Percentiles rank a stretch among this genome's conserved stretches.
Conservation (phyloP, 2,888 invertebrate species). For the Epirrhoe tristata region DNA sequence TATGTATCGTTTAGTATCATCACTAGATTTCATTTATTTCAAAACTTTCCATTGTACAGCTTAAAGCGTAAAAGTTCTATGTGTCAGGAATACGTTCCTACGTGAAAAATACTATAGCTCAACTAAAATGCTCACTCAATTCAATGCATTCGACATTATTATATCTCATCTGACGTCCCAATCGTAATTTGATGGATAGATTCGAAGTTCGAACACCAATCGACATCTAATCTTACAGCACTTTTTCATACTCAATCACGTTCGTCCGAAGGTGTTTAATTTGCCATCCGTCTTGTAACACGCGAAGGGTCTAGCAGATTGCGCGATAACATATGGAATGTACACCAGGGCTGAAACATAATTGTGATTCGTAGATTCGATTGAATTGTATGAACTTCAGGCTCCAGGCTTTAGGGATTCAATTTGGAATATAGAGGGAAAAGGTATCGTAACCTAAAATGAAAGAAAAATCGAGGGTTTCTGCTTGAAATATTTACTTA, state of each 20-base stretch:
- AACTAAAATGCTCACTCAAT: slow-evolving; percentile 3
- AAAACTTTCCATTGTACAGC: too few relatives aligned
- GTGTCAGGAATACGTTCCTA: too few relatives aligned
- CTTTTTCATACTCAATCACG: slow-evolving; percentile 83
- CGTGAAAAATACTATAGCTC: too few relatives aligned
- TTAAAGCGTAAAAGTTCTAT: too few relatives aligned
- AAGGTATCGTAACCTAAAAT: neutral
- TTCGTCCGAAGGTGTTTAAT: slow-evolving; percentile 66
- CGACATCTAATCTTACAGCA: slow-evolving; percentile 66
- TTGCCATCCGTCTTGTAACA: slow-evolving; percentile 78
- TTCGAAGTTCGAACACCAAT: slow-evolving; percentile 42
- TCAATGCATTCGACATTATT: slow-evolving; percentile 17
- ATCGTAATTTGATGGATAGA: slow-evolving; percentile 56
- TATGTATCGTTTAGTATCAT: too few relatives aligned
- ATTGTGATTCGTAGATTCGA: slow-evolving; percentile 4
- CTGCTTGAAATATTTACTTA: too few relatives aligned
- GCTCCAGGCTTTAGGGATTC: neutral
- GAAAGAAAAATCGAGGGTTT: neutral
- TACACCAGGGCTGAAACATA: slow-evolving; percentile 18
- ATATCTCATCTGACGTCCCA: slow-evolving; percentile 21
- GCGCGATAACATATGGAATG: slow-evolving; percentile 43
- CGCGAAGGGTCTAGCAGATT: slow-evolving; percentile 52
- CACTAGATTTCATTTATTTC: too few relatives aligned
- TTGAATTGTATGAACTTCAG: neutral
- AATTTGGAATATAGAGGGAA: neutral